Evolutionary conservation across 2,888 invertebrate species (phyloP).

Genomic region (Idaea straminata): DNA sequence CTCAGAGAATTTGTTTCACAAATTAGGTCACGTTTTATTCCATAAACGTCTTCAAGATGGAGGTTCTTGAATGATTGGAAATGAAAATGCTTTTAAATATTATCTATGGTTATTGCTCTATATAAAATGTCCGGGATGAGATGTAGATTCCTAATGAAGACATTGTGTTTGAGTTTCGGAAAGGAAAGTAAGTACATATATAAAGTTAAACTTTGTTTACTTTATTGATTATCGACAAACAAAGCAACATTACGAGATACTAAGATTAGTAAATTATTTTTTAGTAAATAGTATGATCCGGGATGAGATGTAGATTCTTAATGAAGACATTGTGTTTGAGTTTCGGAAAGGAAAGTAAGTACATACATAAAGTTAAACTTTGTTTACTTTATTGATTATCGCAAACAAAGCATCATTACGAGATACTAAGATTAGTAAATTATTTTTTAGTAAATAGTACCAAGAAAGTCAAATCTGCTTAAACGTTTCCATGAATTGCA

Average conservation of each 20-base stretch:
- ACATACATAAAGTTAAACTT: neutral
- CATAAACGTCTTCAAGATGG: conserved; percentile 24
- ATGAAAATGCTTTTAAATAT: conserved; percentile 49
- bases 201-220: neutral
- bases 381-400: neutral
- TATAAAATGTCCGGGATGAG: neutral
- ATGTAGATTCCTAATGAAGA: neutral
- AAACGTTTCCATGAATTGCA: no score
- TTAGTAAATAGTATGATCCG: neutral
- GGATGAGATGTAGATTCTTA: neutral
- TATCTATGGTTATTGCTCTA: neutral
- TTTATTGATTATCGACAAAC: neutral
- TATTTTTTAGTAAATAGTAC: no score
- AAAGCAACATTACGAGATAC: no score
- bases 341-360: neutral
- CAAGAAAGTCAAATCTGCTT: no score
- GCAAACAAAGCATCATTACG: no score
- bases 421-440: no score
- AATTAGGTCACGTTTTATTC: conserved; percentile 43
- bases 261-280: no score
- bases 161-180: neutral
- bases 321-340: neutral
- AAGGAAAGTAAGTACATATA: neutral
- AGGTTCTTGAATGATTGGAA: conserved; percentile 42
- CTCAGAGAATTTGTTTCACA: conserved; percentile 41